Conservation (phyloP, 2,888 invertebrate genomes). For the Ligdia adustata region DNA sequence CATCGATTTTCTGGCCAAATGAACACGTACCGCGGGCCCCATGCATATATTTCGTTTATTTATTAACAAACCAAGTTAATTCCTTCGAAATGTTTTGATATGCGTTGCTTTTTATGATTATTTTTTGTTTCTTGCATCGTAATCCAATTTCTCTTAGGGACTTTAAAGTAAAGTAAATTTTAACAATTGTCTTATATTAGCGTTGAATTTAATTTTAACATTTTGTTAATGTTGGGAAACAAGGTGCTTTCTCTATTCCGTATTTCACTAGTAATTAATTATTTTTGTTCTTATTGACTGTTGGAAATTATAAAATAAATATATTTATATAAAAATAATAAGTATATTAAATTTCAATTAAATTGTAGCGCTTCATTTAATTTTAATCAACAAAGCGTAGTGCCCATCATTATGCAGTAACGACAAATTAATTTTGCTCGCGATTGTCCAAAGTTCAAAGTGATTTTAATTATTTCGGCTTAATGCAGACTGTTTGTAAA, state of each 20-base stretch:
- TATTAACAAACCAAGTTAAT: constrained; percentile 40
- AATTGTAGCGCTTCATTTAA: too few species aligned
- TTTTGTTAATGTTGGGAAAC: too few species aligned
- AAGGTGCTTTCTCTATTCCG: too few species aligned
- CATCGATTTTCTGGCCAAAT: constrained; percentile 20
- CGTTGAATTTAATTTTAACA: too few species aligned
- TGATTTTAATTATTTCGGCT: constrained; percentile 20
- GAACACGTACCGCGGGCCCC: constrained; percentile 5
- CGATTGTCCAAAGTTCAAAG: constrained; percentile 1
- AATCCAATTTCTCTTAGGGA: too few species aligned
- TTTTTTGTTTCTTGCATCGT: too few species aligned
- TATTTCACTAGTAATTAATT: too few species aligned
- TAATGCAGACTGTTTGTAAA: constrained; percentile 6
- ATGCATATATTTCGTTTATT: constrained; percentile 39
- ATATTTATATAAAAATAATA: background rate
- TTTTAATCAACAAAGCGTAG: constrained; percentile 5
- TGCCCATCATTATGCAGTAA: constrained; percentile 7
- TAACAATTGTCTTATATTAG: too few species aligned
- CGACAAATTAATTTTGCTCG: constrained; percentile 13
- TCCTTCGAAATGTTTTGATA: constrained; percentile 9
- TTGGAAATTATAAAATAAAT: background rate
- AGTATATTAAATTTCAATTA: too few species aligned
- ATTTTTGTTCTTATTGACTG: too few species aligned
- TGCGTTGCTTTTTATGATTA: constrained; percentile 27
- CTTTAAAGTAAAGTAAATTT: too few species aligned